Conservation (phyloP, 2,888 invertebrate genomes). For the Morpho achilles region DNA sequence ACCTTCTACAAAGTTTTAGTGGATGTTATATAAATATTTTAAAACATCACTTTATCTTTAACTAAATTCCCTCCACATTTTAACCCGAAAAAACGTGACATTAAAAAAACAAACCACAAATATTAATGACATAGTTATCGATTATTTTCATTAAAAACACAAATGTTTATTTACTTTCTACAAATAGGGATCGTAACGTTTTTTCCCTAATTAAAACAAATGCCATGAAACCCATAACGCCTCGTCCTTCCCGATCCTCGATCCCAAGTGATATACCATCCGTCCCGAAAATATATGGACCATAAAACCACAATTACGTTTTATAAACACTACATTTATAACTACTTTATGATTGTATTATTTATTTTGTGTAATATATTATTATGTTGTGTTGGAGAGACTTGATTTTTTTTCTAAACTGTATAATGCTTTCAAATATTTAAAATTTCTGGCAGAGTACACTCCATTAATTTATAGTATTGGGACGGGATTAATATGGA, state of each 20-base stretch:
- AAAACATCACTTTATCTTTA: too few relatives aligned
- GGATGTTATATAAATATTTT: too few relatives aligned
- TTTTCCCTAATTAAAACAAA: slow-evolving; percentile 61
- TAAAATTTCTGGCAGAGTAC: slow-evolving; percentile 74
- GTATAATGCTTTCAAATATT: slow-evolving; percentile 73
- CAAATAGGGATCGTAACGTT: slow-evolving; percentile 35
- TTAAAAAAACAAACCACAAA: too few relatives aligned
- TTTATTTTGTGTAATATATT: slow-evolving; percentile 79
- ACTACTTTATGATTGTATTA: slow-evolving; percentile 78
- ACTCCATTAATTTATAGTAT: slow-evolving; percentile 76
- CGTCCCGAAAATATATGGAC: slow-evolving; percentile 61
- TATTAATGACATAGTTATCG: not conserved
- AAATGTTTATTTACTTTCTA: slow-evolving; percentile 41
- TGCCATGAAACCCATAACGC: slow-evolving; percentile 33
- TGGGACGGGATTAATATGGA: slow-evolving; percentile 47
- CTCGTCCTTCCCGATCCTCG: slow-evolving; percentile 24
- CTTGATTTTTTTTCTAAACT: slow-evolving; percentile 70
- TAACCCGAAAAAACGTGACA: too few relatives aligned
- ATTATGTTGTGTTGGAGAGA: slow-evolving; percentile 59
- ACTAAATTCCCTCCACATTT: too few relatives aligned
- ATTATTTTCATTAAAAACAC: slow-evolving; percentile 38
- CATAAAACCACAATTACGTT: slow-evolving; percentile 74
- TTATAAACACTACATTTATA: slow-evolving; percentile 78
- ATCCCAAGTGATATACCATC: slow-evolving; percentile 40
- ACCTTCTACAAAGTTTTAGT: too few relatives aligned